phyloP scores from a whole-genome alignment of 2,888 invertebrate species.

The Lycocerus yunnanus region DNA sequence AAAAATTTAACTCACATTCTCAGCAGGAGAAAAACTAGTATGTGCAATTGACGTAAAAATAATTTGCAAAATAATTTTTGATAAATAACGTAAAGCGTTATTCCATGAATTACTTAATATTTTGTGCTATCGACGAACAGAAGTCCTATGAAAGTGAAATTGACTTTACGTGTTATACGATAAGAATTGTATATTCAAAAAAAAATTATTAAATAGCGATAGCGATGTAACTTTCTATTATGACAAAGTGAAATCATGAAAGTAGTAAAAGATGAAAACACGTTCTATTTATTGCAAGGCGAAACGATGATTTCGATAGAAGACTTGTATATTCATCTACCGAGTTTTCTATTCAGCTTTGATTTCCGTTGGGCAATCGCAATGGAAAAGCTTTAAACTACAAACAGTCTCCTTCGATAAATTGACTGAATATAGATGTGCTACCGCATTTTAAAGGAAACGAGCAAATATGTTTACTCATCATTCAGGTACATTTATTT shows the following conservation, averaged over 20 bases:
- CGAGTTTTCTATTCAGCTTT: constrained; percentile 28
- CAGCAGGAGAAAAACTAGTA: background rate
- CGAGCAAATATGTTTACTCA: constrained; percentile 17
- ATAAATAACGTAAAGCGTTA: background rate
- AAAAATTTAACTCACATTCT: background rate
- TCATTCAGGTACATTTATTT: constrained; percentile 12
- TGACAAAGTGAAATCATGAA: constrained; percentile 7
- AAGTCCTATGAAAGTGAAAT: background rate
- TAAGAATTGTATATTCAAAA: background rate
- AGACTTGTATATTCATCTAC: constrained; percentile 28
- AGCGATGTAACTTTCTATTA: constrained; percentile 3
- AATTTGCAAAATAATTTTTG: background rate
- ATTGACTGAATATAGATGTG: constrained; percentile 25
- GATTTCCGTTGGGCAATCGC: constrained; percentile 34
- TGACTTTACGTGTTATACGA: background rate
- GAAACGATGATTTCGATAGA: constrained; percentile 10
- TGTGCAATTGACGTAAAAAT: background rate
- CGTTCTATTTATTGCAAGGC: constrained; percentile 16
- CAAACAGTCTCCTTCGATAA: constrained; percentile 18
- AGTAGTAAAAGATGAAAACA: constrained; percentile 11
- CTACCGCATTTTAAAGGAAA: constrained; percentile 17
- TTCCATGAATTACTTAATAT: background rate
- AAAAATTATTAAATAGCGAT: background rate
- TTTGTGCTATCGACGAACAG: background rate
- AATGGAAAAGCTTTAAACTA: constrained; percentile 23